Evolutionary conservation across 2,113 vertebrate genomes (phyloP).

Genomic region (Glaucomys volans): DNA sequence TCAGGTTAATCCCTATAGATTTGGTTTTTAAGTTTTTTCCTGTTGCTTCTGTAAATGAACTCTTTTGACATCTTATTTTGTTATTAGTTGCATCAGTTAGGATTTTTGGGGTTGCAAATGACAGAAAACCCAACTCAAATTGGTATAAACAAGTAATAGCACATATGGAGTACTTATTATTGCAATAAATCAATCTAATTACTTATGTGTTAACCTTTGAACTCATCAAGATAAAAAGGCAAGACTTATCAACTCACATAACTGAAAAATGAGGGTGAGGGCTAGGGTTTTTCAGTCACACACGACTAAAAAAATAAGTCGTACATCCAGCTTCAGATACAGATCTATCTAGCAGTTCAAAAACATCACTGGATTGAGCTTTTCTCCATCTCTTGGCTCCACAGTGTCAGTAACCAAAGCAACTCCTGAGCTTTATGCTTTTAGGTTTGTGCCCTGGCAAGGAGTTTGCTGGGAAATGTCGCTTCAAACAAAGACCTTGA

Average conservation of each 20-base stretch:
- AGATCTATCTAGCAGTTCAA: neutral
- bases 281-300: too few species aligned
- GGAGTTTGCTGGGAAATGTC: neutral
- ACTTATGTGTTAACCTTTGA: neutral
- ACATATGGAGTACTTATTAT: neutral
- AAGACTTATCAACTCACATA: neutral
- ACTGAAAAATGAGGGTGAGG: too few species aligned
- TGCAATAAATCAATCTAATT: neutral
- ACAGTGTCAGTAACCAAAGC: neutral
- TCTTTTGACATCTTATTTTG: neutral
- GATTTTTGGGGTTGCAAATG: neutral
- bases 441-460: neutral
- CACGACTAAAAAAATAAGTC: neutral
- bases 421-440: neutral
- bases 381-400: neutral
- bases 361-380: neutral
- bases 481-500: neutral
- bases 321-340: neutral
- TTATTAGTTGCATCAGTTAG: neutral
- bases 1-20: neutral
- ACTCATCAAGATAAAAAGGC: constrained; percentile 15
- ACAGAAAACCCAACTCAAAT: constrained; percentile 6
- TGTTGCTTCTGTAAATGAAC: neutral
- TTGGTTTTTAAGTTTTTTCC: neutral
- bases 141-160: constrained; percentile 4